These are phyloP conservation scores for Ceratitis capitata DNA, from an alignment of 1,140 invertebrate species.

Conservation along the genomic window DNA sequence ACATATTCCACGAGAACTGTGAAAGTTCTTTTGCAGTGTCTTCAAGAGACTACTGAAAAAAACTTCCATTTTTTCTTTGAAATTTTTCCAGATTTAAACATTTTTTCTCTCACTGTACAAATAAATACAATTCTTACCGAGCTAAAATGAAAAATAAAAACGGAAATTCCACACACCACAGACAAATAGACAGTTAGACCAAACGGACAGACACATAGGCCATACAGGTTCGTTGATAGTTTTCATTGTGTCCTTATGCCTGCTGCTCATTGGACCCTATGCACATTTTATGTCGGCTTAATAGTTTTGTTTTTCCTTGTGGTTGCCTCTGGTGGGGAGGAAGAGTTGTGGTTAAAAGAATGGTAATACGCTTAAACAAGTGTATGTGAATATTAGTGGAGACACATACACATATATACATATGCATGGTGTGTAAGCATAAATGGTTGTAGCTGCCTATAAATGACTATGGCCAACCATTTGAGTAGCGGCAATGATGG, in stretches of 20 bases:
- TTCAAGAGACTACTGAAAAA: no score
- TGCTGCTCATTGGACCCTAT: constrained; percentile 20
- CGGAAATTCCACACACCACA: constrained; percentile 43
- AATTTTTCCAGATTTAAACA: no score
- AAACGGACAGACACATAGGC: constrained; percentile 36
- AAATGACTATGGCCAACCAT: neutral
- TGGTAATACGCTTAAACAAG: neutral
- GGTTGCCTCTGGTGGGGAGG: constrained; percentile 42
- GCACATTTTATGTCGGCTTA: constrained; percentile 40
- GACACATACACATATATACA: neutral
- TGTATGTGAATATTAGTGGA: neutral
- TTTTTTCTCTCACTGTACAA: constrained; percentile 33
- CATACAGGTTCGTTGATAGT: constrained; percentile 39
- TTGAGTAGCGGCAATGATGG: constrained; percentile 32
- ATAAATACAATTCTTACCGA: neutral
- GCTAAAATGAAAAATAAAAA: neutral
- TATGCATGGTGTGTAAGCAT: neutral
- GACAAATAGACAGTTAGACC: constrained; percentile 36
- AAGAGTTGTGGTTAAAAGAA: neutral
- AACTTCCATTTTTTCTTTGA: no score
- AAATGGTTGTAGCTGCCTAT: neutral
- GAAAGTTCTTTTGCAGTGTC: no score
- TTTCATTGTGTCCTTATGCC: constrained; percentile 34
- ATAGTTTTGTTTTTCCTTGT: constrained; percentile 47
- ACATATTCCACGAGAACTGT: no score